phyloP scores from a whole-genome alignment of 1,140 invertebrate genomes.

The Nebria ingens region DNA sequence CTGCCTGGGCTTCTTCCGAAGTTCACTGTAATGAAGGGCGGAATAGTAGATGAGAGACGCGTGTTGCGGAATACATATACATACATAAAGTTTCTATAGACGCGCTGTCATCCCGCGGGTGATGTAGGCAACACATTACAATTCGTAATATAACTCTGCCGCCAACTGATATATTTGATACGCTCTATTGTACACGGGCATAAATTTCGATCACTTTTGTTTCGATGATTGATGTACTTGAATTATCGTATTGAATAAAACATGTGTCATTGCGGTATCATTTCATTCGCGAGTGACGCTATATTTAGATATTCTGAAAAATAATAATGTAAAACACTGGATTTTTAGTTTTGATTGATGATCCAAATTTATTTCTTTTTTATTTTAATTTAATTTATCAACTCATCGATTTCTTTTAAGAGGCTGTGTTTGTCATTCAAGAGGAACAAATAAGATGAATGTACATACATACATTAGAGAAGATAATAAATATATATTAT shows the following conservation, averaged over 20 bases:
- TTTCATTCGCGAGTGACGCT: not conserved
- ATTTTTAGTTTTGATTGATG: too few relatives aligned
- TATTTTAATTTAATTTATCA: too few relatives aligned
- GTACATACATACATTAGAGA: not conserved
- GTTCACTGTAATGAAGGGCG: not conserved
- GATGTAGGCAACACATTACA: not conserved
- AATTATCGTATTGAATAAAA: constrained; percentile 7
- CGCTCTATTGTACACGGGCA: not conserved
- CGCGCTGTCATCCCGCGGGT: not conserved
- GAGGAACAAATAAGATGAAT: too few relatives aligned
- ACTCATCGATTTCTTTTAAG: too few relatives aligned
- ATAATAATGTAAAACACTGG: too few relatives aligned
- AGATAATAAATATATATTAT: not conserved
- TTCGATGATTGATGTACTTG: constrained; percentile 3
- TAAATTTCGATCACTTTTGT: constrained; percentile 7
- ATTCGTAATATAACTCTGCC: not conserved
- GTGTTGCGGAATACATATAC: not conserved
- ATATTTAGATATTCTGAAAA: too few relatives aligned
- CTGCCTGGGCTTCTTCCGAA: not conserved
- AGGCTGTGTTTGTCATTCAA: too few relatives aligned
- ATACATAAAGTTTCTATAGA: not conserved
- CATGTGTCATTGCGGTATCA: not conserved
- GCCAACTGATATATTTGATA: constrained; percentile 7
- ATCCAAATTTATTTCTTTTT: too few relatives aligned
- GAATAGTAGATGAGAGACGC: not conserved